phyloP scores from a whole-genome alignment of 1,140 invertebrate genomes.

The Anastatus disparis region DNA sequence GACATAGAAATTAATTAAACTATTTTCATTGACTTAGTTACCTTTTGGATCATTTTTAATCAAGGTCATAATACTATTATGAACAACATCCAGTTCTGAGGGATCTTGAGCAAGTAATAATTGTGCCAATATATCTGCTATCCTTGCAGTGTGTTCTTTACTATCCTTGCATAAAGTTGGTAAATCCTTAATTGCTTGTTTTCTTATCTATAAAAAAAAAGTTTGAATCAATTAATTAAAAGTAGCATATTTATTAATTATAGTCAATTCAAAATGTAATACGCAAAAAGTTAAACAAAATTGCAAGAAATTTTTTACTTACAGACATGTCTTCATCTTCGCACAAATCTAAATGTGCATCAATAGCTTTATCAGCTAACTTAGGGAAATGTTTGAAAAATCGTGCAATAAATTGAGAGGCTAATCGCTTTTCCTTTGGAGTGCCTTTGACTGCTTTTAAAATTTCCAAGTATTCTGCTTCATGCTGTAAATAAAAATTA shows the following conservation, averaged over 20 bases:
- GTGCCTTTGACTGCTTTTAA: conserved; percentile 85
- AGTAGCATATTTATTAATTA: too few relatives aligned
- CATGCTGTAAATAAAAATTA: conserved; percentile 83
- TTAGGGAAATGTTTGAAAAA: conserved; percentile 94
- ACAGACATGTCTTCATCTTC: conserved; percentile 94
- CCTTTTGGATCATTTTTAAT: conserved; percentile 75
- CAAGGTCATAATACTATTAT: conserved; percentile 75
- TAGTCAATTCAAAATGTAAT: too few relatives aligned
- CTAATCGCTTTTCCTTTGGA: conserved; percentile 90
- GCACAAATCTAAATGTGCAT: conserved; percentile 93
- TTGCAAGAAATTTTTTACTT: conserved; percentile 60
- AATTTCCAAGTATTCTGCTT: conserved; percentile 88
- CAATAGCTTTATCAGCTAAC: conserved; percentile 85
- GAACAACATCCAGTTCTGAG: conserved; percentile 82
- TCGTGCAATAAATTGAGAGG: conserved; percentile 93
- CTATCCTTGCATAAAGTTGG: conserved; percentile 87
- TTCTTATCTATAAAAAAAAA: conserved; percentile 79
- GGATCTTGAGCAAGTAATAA: conserved; percentile 87
- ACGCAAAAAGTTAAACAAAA: too few relatives aligned
- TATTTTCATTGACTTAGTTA: conserved; percentile 37
- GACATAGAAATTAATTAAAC: too few relatives aligned
- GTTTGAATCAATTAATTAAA: too few relatives aligned
- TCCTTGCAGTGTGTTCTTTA: conserved; percentile 84
- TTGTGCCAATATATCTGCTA: conserved; percentile 93
- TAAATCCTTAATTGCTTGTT: conserved; percentile 95